These are phyloP conservation scores for Rissa tridactyla DNA, from an alignment of 2,113 vertebrate species.

Conservation along the genomic window DNA sequence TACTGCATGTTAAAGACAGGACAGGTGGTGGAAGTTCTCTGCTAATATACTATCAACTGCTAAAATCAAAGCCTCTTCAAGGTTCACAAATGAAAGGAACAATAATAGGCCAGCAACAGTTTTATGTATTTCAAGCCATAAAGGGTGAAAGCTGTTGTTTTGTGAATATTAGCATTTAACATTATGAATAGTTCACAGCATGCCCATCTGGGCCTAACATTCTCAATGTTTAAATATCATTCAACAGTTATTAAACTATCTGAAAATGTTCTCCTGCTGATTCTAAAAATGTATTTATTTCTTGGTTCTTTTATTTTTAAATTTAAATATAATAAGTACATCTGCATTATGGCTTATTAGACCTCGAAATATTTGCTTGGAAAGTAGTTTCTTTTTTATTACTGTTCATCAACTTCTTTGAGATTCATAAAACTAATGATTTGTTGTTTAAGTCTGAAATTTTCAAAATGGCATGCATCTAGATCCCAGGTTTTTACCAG, in stretches of 20 bases:
- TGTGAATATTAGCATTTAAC: neutral
- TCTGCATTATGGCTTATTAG: neutral
- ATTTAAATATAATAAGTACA: neutral
- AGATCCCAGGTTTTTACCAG: neutral
- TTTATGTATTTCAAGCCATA: neutral
- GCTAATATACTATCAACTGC: neutral
- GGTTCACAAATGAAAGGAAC: neutral
- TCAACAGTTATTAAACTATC: neutral
- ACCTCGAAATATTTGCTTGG: neutral
- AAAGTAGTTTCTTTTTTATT: neutral
- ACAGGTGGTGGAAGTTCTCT: neutral
- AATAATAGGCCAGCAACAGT: neutral
- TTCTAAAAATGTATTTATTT: constrained; percentile 14
- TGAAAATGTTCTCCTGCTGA: neutral
- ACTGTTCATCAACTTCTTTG: neutral
- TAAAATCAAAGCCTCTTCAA: neutral
- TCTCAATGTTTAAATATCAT: constrained; percentile 22
- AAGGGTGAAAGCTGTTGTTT: neutral
- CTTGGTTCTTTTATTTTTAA: neutral
- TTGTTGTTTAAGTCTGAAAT: neutral
- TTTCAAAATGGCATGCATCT: neutral
- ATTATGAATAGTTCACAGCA: neutral
- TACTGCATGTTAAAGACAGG: neutral
- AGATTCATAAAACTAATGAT: neutral
- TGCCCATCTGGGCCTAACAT: neutral